Conservation (phyloP, 2,888 invertebrate genomes). For the Hartigia nigra region DNA sequence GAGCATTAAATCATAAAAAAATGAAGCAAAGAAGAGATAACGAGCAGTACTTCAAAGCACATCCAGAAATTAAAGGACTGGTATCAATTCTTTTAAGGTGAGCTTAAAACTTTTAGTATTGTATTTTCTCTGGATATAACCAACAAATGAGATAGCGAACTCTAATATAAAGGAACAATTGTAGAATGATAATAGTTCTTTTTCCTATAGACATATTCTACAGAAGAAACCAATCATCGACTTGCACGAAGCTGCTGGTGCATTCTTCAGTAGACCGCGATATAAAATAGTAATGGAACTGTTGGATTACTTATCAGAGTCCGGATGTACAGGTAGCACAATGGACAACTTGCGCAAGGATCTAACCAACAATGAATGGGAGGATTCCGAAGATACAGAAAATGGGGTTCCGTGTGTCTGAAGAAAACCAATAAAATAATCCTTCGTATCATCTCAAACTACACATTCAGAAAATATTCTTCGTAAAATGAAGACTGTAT, state of each 20-base stretch:
- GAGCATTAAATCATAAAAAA: constrained; percentile 38
- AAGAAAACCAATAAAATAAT: background rate
- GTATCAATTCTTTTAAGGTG: constrained; percentile 44
- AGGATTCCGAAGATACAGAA: background rate
- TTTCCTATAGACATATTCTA: constrained; percentile 28
- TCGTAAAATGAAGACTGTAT: background rate
- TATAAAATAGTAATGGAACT: constrained; percentile 38
- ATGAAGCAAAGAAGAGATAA: constrained; percentile 34
- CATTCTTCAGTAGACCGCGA: constrained; percentile 43
- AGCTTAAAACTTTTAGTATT: constrained; percentile 2
- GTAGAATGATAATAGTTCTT: background rate
- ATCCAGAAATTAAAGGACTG: constrained; percentile 48
- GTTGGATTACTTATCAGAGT: constrained; percentile 33
- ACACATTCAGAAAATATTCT: background rate
- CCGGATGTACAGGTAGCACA: constrained; percentile 22
- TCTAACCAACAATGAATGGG: constrained; percentile 8
- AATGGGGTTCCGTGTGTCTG: background rate
- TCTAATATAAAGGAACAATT: background rate
- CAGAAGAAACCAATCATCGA: constrained; percentile 28
- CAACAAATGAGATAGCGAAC: background rate
- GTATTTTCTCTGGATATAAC: background rate
- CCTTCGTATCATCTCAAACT: background rate
- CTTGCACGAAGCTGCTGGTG: constrained; percentile 40
- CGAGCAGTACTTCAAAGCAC: constrained; percentile 43
- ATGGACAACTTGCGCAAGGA: constrained; percentile 32